Conservation (phyloP, 2,113 vertebrate genomes). For the Misgurnus mizolepis region DNA sequence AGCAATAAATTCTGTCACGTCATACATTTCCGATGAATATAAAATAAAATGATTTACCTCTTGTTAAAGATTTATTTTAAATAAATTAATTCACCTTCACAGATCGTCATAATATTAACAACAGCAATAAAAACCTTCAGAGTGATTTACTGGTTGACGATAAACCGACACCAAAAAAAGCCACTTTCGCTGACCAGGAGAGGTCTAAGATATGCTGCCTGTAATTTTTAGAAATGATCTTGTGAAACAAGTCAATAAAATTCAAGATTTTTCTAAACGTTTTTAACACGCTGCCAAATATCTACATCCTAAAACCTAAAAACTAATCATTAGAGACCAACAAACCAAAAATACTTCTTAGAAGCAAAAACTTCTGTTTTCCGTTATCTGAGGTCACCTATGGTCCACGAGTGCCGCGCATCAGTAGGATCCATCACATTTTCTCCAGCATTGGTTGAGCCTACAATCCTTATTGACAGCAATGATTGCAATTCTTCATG, state of each 20-base stretch:
- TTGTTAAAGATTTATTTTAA: conserved; percentile 78
- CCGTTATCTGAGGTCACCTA: conserved; percentile 12
- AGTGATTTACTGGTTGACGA: conserved; percentile 63
- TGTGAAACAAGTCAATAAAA: conserved; percentile 50
- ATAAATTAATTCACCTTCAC: conserved; percentile 80
- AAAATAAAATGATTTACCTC: conserved; percentile 69
- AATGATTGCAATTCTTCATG: conserved; percentile 26
- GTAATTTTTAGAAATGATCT: conserved; percentile 41
- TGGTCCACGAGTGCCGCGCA: conserved; percentile 29
- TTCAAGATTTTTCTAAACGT: conserved; percentile 19
- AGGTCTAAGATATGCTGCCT: conserved; percentile 51
- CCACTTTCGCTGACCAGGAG: conserved; percentile 54
- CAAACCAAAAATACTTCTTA: neutral
- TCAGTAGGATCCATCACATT: conserved; percentile 52
- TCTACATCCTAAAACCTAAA: conserved; percentile 16
- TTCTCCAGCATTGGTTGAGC: conserved; percentile 64
- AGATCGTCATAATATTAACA: conserved; percentile 70
- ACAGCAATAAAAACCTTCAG: conserved; percentile 68
- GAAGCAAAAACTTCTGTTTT: neutral
- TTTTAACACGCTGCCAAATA: conserved; percentile 11
- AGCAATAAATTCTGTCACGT: conserved; percentile 57
- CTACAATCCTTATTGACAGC: conserved; percentile 23
- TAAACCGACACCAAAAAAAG: conserved; percentile 58
- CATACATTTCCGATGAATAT: conserved; percentile 71
- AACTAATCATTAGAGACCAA: neutral